Evolutionary conservation across 2,113 vertebrate species (phyloP).

Genomic region (Morphnarchus princeps): DNA sequence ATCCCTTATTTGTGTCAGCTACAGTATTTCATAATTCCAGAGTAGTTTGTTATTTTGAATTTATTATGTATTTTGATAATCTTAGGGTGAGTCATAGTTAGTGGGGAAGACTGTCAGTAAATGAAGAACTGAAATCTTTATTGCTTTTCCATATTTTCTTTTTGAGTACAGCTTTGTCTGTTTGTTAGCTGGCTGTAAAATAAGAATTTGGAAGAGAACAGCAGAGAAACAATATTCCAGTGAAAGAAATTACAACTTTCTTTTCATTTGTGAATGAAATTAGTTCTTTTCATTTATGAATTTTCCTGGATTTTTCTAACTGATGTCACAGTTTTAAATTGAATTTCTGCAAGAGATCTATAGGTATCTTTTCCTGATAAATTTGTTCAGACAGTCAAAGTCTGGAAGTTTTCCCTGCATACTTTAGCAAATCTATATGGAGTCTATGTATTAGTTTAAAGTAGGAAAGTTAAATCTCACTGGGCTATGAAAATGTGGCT

Average conservation of each 20-base stretch:
- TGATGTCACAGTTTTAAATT: neutral
- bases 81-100: slow-evolving; percentile 11
- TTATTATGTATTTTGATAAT: slow-evolving; percentile 9
- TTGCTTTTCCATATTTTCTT: slow-evolving; percentile 23
- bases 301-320: neutral
- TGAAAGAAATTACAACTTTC: neutral
- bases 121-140: slow-evolving; percentile 43
- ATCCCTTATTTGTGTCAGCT: neutral
- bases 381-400: neutral
- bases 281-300: neutral
- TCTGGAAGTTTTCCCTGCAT: neutral
- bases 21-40: neutral
- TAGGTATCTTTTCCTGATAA: neutral
- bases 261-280: neutral
- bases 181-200: neutral
- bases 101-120: neutral
- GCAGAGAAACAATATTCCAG: neutral
- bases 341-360: neutral
- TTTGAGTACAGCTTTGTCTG: neutral
- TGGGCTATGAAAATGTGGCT: neutral
- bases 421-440: neutral
- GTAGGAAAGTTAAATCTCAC: neutral
- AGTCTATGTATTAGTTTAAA: neutral
- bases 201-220: neutral
- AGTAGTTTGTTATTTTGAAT: neutral